Evolutionary conservation across 2,888 invertebrate species (phyloP), one percentile per base, ranked within the genome.

Genomic region (Salticus scenicus): DNA sequence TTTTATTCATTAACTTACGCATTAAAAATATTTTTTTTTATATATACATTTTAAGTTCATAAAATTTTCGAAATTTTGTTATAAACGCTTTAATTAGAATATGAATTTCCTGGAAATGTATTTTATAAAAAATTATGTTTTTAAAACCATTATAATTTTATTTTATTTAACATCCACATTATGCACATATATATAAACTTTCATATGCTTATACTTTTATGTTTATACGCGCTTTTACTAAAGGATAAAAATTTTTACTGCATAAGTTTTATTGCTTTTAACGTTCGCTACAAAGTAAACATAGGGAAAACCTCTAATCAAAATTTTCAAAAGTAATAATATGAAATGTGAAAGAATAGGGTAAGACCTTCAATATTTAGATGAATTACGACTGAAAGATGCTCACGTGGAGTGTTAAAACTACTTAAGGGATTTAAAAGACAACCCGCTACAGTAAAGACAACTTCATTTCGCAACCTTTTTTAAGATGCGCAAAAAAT

Each of bases 341-440:
- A 31, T 33, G 57, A 67, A 30, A 31, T 8, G 47, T 33, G 31
- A 37, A 63, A 69, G 42, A 51, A 67, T 69, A n/a, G 67, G 31
- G 7, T 47, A 66, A 76, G 47, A 31, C 64, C 42, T 66, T 42
- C 47, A 77, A 83, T 57, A 73, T 67, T 37, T 37, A 20, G 57
- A 77, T 76, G 77, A 83, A 66, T 77, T 83, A 83, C 77, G 83
- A 41, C 83, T 64, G 64, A 12, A 37, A 74, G 51, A 63, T 57
- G 37, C 63, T 74, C 33, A 20, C 66, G 31, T 57, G 64, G 37
- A 70, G 73, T 51, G 24, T 67, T 27, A 41, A 67, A 82, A 72
- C 77, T 83, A 83, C 83, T 83, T 83, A 83, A 83, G 83, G 83
- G 83, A 72, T 31, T 37, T 72, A 28, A 77, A 77, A 10, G 77